These are phyloP conservation scores for Hyles vespertilio DNA, from an alignment of 1,140 invertebrate species.

Conservation along the genomic window DNA sequence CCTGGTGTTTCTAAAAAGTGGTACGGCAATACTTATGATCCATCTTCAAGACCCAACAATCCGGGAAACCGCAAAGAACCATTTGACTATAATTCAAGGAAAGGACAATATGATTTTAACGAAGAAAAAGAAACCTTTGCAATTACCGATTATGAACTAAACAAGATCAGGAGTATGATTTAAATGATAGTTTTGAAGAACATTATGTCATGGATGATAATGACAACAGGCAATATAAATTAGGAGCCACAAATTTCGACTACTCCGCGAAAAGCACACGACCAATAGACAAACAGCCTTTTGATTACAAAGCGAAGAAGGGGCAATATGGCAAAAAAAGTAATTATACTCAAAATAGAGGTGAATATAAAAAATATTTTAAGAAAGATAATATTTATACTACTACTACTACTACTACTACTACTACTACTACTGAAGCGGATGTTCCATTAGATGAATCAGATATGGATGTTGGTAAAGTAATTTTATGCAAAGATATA, in stretches of 20 bases:
- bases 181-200: not conserved
- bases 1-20: slow-evolving; percentile 29
- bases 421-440: no score
- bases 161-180: no score
- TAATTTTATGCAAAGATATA: no score
- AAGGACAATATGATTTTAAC: slow-evolving; percentile 7
- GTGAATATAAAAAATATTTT: not conserved
- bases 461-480: no score
- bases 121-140: not conserved
- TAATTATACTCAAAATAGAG: not conserved
- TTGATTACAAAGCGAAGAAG: slow-evolving; percentile 28
- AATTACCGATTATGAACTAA: not conserved
- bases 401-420: not conserved
- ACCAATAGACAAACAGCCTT: slow-evolving; percentile 12
- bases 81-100: slow-evolving; percentile 47
- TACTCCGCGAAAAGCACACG: slow-evolving; percentile 11
- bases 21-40: slow-evolving; percentile 16
- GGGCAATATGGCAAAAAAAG: slow-evolving; percentile 12
- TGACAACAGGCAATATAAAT: not conserved
- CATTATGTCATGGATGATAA: no score
- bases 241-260: slow-evolving; percentile 12
- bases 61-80: slow-evolving; percentile 27
- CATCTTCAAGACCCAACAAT: slow-evolving; percentile 25
- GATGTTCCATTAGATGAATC: no score
- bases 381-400: not conserved